Conservation (phyloP, 2,888 invertebrate species). For the Lepidochrysops patricia region DNA sequence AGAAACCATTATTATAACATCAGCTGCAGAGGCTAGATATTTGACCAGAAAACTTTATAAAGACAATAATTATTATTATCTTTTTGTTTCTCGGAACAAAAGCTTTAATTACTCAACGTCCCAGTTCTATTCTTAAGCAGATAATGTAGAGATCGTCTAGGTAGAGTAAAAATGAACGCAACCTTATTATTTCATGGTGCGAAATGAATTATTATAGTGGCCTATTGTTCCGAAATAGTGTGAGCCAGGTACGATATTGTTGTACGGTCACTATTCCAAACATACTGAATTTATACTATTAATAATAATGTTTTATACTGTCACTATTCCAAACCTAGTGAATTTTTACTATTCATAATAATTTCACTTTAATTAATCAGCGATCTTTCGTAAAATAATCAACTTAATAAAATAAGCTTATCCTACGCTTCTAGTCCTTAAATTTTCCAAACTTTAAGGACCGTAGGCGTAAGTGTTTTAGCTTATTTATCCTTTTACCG, state of each 20-base stretch:
- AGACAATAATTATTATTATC: not conserved
- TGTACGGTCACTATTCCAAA: too few relatives aligned
- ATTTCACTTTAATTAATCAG: too few relatives aligned
- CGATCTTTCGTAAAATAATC: too few relatives aligned
- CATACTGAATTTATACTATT: too few relatives aligned
- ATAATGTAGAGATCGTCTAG: slow-evolving; percentile 5
- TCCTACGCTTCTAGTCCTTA: too few relatives aligned
- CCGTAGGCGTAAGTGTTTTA: too few relatives aligned
- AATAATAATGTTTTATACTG: not conserved
- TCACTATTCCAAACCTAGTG: too few relatives aligned
- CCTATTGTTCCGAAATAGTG: not conserved
- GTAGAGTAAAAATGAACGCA: not conserved
- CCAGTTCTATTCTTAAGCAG: slow-evolving; percentile 8
- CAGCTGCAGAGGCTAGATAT: not conserved
- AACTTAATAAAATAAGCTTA: too few relatives aligned
- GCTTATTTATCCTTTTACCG: too few relatives aligned
- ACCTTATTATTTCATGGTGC: slow-evolving; percentile 4
- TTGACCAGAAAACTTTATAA: not conserved
- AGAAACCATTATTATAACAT: too few relatives aligned
- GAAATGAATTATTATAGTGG: not conserved
- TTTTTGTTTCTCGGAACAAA: not conserved
- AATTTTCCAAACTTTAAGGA: too few relatives aligned
- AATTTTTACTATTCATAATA: too few relatives aligned
- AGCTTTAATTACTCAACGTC: slow-evolving; percentile 8
- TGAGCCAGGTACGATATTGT: not conserved